These are phyloP conservation scores for Odontesthes bonariensis DNA, from an alignment of 2,113 vertebrate species.

Conservation along the genomic window DNA sequence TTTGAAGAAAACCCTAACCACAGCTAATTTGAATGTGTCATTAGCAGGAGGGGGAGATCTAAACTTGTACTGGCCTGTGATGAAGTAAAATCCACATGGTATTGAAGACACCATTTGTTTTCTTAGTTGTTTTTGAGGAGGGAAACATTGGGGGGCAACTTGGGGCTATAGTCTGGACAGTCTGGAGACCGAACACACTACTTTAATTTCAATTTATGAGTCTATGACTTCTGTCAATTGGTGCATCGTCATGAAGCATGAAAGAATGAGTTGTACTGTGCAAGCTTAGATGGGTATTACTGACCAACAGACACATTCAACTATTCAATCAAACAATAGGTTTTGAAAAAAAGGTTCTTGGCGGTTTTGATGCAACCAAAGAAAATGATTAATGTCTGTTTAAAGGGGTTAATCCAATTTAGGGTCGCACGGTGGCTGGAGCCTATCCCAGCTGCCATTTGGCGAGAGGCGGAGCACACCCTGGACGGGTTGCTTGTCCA, in stretches of 20 bases:
- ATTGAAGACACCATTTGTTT: constrained; percentile 63
- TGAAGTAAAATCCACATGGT: constrained; percentile 59
- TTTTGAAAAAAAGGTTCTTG: background rate
- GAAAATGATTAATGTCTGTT: too few relatives aligned
- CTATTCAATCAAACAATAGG: background rate
- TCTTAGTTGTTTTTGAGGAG: constrained; percentile 43
- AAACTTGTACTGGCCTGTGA: constrained; percentile 68
- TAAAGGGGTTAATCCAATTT: too few relatives aligned
- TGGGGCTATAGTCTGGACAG: constrained; percentile 27
- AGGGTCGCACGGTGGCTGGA: too few relatives aligned
- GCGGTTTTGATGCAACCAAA: constrained; percentile 12
- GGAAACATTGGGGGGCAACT: constrained; percentile 33
- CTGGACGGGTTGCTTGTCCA: too few relatives aligned
- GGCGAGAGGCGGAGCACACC: too few relatives aligned
- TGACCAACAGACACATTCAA: background rate
- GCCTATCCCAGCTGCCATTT: too few relatives aligned
- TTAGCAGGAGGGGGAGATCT: constrained; percentile 74
- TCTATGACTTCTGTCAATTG: background rate
- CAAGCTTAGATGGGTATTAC: background rate
- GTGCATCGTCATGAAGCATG: background rate
- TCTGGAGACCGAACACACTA: constrained; percentile 36
- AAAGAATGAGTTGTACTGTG: background rate
- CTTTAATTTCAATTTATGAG: constrained; percentile 7
- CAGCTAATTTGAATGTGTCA: constrained; percentile 84
- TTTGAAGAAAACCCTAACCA: constrained; percentile 80